phyloP scores from a whole-genome alignment of 2,113 vertebrate genomes.

The Sinosuthora webbiana region DNA sequence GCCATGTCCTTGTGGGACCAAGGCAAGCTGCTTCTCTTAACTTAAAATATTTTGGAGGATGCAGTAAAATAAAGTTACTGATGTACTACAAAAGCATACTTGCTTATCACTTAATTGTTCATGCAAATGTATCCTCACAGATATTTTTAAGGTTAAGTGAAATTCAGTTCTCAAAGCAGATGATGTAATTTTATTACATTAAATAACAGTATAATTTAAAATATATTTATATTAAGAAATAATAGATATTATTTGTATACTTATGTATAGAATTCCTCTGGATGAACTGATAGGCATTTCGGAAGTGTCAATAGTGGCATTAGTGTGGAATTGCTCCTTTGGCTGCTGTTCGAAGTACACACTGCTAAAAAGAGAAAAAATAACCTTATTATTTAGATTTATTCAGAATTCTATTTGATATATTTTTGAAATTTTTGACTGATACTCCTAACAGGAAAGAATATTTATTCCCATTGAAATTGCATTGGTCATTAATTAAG shows the following conservation, averaged over 20 bases:
- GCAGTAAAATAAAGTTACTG: background rate
- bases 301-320: background rate
- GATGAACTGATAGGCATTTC: background rate
- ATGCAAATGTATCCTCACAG: background rate
- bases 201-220: background rate
- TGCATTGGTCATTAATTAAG: background rate
- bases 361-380: background rate
- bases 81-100: background rate
- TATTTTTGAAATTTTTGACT: background rate
- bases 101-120: background rate
- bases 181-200: background rate
- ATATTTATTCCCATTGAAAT: background rate
- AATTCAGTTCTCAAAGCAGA: background rate
- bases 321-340: background rate
- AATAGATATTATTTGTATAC: background rate
- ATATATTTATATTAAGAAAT: background rate
- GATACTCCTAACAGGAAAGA: background rate
- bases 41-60: background rate
- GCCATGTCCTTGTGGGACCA: background rate
- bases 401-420: background rate
- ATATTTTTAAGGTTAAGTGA: background rate
- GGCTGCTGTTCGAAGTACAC: background rate
- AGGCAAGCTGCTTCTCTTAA: background rate
- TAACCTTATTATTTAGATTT: background rate
- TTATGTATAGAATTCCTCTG: background rate